These are phyloP conservation scores for Clitarchus hookeri DNA, from an alignment of 2,888 invertebrate genomes.

Conservation along the genomic window DNA sequence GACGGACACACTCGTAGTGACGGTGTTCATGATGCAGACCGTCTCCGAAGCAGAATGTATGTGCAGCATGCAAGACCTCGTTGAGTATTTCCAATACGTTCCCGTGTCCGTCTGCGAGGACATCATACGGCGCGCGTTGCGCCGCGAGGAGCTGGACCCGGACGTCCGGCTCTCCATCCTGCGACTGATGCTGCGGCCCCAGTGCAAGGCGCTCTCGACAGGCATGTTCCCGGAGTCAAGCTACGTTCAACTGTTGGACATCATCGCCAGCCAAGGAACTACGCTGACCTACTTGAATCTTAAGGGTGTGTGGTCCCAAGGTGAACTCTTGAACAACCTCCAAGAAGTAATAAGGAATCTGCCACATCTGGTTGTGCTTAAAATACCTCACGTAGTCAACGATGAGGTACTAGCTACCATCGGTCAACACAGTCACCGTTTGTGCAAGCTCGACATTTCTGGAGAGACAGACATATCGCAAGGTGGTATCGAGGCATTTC, in stretches of 20 bases:
- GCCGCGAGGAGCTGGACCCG: neutral
- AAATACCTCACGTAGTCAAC: neutral
- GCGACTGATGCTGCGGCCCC: neutral
- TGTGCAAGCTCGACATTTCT: neutral
- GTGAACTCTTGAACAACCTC: neutral
- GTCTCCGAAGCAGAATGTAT: neutral
- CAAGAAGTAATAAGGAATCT: neutral
- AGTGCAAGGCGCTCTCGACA: slow-evolving; percentile 20
- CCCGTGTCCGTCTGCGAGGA: slow-evolving; percentile 16
- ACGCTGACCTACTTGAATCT: neutral
- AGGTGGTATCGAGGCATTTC: neutral
- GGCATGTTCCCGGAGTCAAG: neutral
- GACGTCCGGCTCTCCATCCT: neutral
- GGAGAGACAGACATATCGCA: neutral
- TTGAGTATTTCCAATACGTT: neutral
- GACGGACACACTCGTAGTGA: neutral
- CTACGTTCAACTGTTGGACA: neutral
- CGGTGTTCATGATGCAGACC: slow-evolving; percentile 11
- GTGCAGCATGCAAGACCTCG: neutral
- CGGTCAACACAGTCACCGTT: neutral
- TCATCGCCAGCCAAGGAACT: neutral
- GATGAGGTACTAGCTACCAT: neutral
- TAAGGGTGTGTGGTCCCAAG: neutral
- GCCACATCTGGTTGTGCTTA: neutral
- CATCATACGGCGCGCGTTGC: neutral